Evolutionary conservation across 2,888 invertebrate species (phyloP), one percentile per base, ranked within the genome.

Genomic region (Desoria tigrina): DNA sequence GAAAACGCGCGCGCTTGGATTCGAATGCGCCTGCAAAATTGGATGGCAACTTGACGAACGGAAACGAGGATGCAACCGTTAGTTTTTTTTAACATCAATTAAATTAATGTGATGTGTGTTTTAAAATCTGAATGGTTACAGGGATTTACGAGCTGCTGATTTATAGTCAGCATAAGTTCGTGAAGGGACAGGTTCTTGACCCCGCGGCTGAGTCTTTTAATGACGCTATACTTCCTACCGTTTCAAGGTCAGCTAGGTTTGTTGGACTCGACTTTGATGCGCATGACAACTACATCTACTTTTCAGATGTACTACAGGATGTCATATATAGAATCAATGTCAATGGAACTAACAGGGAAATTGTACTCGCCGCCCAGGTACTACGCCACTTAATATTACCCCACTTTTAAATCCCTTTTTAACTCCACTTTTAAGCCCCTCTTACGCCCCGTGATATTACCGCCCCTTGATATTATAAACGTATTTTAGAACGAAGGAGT

Each of bases 401-500:
- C n/a, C n/a, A n/a, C n/a, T n/a, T n/a, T n/a, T n/a, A n/a, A n/a
- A n/a, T n/a, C n/a, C n/a, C n/a, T n/a, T n/a, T n/a, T n/a, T n/a
- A n/a, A n/a, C n/a, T n/a, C n/a, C n/a, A n/a, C n/a, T n/a, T n/a
- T n/a, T n/a, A n/a, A n/a, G n/a, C n/a, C n/a, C n/a, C n/a, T n/a
- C n/a, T n/a, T n/a, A n/a, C n/a, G n/a, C n/a, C n/a, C n/a, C n/a
- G n/a, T n/a, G n/a, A n/a, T n/a, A n/a, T n/a, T n/a, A n/a, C n/a
- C n/a, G n/a, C n/a, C n/a, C n/a, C n/a, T n/a, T n/a, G n/a, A n/a
- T n/a, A n/a, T n/a, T n/a, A n/a, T n/a, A n/a, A n/a, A n/a, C n/a
- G n/a, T n/a, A n/a, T n/a, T n/a, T n/a, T n/a, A 96, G 79, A 96
- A 97, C 79, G 96, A 96, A 81, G 96, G 96, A 0, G 95, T 96